Evolutionary conservation across 53 echinoderm and acorn worm species (phyloP), one percentile per base, ranked within the genome.

Genomic region (Stichopus horrens): DNA sequence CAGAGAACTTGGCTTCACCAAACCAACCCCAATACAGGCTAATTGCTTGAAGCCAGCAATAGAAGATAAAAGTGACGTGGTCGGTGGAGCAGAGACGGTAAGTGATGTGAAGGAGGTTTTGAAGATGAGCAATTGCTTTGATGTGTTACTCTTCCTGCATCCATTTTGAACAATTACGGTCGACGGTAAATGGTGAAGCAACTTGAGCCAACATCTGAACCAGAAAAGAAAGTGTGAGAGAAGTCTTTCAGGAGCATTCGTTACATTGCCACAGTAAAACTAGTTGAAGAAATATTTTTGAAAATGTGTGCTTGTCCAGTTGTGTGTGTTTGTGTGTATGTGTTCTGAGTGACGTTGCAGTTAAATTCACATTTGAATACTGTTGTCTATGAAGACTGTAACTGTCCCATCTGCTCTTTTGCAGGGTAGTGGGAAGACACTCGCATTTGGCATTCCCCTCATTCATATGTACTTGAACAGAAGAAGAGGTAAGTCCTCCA

Each of bases 31-130:
- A 4, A 96, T 96, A 74, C 97, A 96, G 76, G 76, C 85, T 16
- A 84, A 84, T 10, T 94, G 92, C n/a, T 90, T 97, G 57, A 91
- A 91, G 63, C 22, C 95, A 58, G 97, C 97, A 67, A 95, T 97
- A 59, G 75, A 92, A 20, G 88, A 91, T 5, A 66, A 89, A 51
- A 93, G 86, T 74, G 97, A 97, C 73, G 87, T 97, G n/a, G 88
- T 95, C 4, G 97, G 97, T 53, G 95, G 95, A 66, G 97, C 97
- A 21, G 97, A 97, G 89, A 97, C 97, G 21, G 97, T 97, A 89
- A 83, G 90, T 88, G 2, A 37, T 9, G 22, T 37, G 8, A 5
- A 9, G 7, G 51, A 75, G 16, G 4, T 75, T 37, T n/a, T 0
- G 3, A 67, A n/a, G 13, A 4, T 14, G n/a, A 67, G 1, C 68